Conservation (phyloP, 2,797 vertebrate genomes). For the Arrhamphus sclerolepis region DNA sequence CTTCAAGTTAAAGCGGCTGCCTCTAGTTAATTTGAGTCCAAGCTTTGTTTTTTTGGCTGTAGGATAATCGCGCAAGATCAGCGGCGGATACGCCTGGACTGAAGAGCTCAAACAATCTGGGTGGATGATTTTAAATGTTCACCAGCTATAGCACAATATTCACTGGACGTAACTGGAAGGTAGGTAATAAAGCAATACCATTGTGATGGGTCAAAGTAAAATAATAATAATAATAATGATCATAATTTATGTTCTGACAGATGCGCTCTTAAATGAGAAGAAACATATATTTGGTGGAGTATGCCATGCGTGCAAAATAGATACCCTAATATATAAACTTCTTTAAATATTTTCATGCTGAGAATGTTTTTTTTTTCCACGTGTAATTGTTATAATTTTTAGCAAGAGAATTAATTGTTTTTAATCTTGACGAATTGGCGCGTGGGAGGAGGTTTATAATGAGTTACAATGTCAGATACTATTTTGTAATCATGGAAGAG, state of each 20-base stretch:
- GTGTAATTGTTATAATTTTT: background rate
- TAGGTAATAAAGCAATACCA: slow-evolving; percentile 37
- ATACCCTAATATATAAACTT: slow-evolving; percentile 20
- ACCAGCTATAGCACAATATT: slow-evolving; percentile 43
- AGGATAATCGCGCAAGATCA: slow-evolving; percentile 70
- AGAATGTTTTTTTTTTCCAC: background rate
- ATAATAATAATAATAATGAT: no score
- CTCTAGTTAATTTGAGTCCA: slow-evolving; percentile 66
- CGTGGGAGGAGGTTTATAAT: slow-evolving; percentile 39
- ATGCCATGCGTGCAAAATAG: slow-evolving; percentile 13
- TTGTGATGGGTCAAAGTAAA: slow-evolving; percentile 13
- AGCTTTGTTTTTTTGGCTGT: slow-evolving; percentile 72
- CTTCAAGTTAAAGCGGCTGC: slow-evolving; percentile 54
- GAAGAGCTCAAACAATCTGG: slow-evolving; percentile 56
- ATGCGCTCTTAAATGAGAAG: slow-evolving; percentile 4
- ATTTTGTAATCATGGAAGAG: slow-evolving; percentile 20
- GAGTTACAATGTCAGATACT: slow-evolving; percentile 14
- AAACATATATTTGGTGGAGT: slow-evolving; percentile 22
- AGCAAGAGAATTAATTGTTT: background rate
- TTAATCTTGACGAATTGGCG: background rate
- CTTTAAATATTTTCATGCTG: background rate
- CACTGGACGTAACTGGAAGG: slow-evolving; percentile 56
- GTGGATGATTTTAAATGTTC: slow-evolving; percentile 71
- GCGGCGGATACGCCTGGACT: slow-evolving; percentile 62
- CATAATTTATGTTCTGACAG: slow-evolving; percentile 8